A percentile compares a stretch with the other conserved stretches of the same genome.
Evolutionary conservation across 2,113 vertebrate genomes (phyloP).

Genomic region (Hydrochoerus hydrochaeris): DNA sequence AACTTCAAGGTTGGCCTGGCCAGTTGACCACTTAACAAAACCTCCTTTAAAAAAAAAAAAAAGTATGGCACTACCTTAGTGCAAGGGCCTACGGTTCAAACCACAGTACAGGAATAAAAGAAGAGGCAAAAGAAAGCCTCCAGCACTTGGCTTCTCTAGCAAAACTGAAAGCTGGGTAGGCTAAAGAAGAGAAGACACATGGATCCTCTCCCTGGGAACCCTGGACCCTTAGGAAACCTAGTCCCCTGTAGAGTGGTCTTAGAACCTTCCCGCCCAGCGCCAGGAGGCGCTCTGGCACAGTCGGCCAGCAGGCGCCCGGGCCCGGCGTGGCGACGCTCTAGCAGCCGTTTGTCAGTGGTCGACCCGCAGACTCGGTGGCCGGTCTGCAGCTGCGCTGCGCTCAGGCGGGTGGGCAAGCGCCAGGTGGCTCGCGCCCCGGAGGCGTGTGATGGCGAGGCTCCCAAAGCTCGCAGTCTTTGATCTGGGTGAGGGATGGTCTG

Average conservation of each 20-base stretch:
- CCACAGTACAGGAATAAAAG: not conserved
- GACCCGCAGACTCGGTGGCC: rapidly evolving
- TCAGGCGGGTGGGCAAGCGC: too few species aligned
- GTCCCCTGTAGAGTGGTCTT: rapidly evolving
- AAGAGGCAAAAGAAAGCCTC: too few species aligned
- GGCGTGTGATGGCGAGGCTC: conserved; percentile 44
- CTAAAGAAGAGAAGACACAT: not conserved
- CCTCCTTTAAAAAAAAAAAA: not conserved
- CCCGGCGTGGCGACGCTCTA: not conserved
- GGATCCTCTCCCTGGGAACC: not conserved
- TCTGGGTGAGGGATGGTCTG: conserved; percentile 68
- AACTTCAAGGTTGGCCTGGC: too few species aligned
- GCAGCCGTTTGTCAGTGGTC: not conserved
- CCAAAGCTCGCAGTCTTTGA: conserved; percentile 80
- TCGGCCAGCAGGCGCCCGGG: rapidly evolving
- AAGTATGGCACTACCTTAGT: not conserved
- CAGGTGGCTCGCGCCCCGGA: too few species aligned
- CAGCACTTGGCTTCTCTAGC: not conserved
- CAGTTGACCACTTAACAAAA: not conserved
- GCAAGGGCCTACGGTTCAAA: not conserved
- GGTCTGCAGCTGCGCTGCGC: rapidly evolving
- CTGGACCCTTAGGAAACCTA: not conserved
- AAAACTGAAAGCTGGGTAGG: not conserved
- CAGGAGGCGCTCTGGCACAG: not conserved
- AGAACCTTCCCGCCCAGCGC: not conserved